Evolutionary conservation across 2,888 invertebrate genomes (phyloP), one percentile per base, ranked within the genome.

Genomic region (Atherix ibis): DNA sequence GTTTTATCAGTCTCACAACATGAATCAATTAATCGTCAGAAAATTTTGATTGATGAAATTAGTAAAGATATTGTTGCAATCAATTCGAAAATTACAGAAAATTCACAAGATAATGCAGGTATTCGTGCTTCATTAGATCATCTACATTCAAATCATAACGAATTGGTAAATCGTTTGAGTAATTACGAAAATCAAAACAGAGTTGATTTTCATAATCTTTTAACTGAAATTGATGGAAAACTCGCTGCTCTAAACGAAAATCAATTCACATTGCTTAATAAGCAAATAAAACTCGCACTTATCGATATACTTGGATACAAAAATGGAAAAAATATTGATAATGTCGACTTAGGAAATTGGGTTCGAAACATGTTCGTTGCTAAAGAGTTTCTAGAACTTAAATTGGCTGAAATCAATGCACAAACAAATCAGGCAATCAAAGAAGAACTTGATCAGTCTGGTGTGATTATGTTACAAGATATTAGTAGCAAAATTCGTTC

Each of bases 291-390:
- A 39, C 54, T 68, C 16, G 67, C 69, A 36, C 49, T 72, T 10
- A 62, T 71, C 3, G 66, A 67, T 33, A 64, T 70, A 32, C 52
- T 72, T 26, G 68, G 62, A 27, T 53, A 63, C 10, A 58, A 63
- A 19, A 54, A 60, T 15, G 62, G 62, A 35, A 51, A 48, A 1
- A 45, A 67, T 6, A 58, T 67, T 3, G 59, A 67, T 13, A 66
- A 70, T 19, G 17, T 46, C 34, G 65, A 66, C 41, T 46, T 76
- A n/a, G 69, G 68, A 39, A 55, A 57, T 3, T 70, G 72, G 62
- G 67, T 77, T 34, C 66, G 68, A 34, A 64, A 65, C 26, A 62
- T 72, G 31, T 74, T 75, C 41, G 60, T 75, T 10, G 70, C 71
- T 5, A 74, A 71, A 45, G 66, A 70, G n/a, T 68, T 72, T 42